These are phyloP conservation scores for Chiroxiphia lanceolata DNA, from an alignment of 2,797 vertebrate species.

Conservation along the genomic window DNA sequence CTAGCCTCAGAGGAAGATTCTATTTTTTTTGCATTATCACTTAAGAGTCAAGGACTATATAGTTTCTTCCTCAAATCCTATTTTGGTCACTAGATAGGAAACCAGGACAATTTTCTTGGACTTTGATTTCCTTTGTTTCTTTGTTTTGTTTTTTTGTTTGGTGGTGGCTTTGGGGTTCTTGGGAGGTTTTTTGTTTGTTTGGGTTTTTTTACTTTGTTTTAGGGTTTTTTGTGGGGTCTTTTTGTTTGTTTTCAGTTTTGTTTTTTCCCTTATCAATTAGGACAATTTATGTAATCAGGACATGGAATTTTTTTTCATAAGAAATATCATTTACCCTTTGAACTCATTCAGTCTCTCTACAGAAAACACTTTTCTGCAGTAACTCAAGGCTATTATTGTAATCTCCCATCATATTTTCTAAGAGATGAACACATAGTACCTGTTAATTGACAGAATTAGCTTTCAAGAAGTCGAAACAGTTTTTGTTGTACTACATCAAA, in stretches of 20 bases:
- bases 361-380: not conserved
- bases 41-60: not conserved
- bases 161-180: not conserved
- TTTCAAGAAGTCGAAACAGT: not conserved
- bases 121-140: not conserved
- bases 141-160: not conserved
- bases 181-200: too few relatives aligned
- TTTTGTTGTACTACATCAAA: not conserved
- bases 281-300: not conserved
- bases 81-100: not conserved
- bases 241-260: too few relatives aligned
- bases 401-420: not conserved
- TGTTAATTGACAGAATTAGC: not conserved
- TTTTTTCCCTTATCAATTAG: not conserved
- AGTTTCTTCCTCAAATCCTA: not conserved
- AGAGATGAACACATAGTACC: not conserved
- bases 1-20: not conserved
- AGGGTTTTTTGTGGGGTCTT: too few relatives aligned
- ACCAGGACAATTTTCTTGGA: not conserved
- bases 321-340: not conserved
- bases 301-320: not conserved
- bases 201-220: too few relatives aligned
- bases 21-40: not conserved
- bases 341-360: not conserved
- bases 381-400: not conserved